Base-by-base conservation (phyloP, 2,113 vertebrate genomes). In the Sisor rabdophorus region DNA sequence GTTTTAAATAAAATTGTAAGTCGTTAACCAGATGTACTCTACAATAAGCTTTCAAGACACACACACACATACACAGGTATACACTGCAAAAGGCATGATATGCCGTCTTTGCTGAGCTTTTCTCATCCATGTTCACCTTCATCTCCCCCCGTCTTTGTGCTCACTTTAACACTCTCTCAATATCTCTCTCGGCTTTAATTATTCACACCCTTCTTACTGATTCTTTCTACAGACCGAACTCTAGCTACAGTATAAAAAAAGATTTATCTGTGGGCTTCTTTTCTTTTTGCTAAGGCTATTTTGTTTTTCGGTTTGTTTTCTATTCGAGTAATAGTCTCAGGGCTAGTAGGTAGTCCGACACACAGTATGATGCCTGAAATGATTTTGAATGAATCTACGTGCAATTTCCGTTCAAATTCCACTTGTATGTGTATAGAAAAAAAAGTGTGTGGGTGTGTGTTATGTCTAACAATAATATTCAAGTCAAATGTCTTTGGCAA, bases 11-110 rank as follows among this genome's bases (percentile, higher is more conserved):
- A 59, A 56, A 26, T 59, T 22, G 9, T 19, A 44, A 67, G 32
- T 10, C 3, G 30, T 60, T 55, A 36, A 59, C 53, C 79, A 82
- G 77, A 78, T 73, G 82, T 72, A 77, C 81, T 84, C 80, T 75
- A 80, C 84, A 83, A 83, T 52, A 73, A 47, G 16, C 47, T 12
- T 44, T n/a, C 36, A 65, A 26, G 7, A 40, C 8, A 53, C 48
- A 53, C 10, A 53, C 56, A 19, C 47, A 69, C 67, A 67, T 40
- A 67, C 55, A 58, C 32, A 59, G 2, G 44, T 11, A 11, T 44
- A 12, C 53, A n/a, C 15, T 50, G 44, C 22, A 61, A 30, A 74
- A 58, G 58, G 72, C 58, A 61, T 32, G 44, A 32, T n/a, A 48
- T 74, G 52, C 19, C 61, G 40, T 32, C 24, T n/a, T 50, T 44